Evolutionary conservation across 1,140 invertebrate genomes (phyloP), one percentile per base, ranked within the genome.

Genomic region (Polyergus mexicanus): DNA sequence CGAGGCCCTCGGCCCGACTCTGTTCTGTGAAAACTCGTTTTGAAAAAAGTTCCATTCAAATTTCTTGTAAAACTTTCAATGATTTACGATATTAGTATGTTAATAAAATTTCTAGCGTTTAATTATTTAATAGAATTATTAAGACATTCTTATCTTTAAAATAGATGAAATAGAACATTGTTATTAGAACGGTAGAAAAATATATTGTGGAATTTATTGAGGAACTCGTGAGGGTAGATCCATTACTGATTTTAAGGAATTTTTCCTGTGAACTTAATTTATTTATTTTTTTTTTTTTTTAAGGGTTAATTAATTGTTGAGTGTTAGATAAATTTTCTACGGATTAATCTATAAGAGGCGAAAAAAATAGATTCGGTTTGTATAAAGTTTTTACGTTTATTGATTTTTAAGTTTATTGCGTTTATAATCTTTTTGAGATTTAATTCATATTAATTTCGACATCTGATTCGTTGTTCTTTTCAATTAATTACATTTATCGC

Each of bases 1-100:
- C 44, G 25, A 66, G n/a, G 41, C 74, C 35, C 74, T 76, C 38
- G 41, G 22, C 32, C 35, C 22, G 22, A 68, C 78, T 74, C 32
- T 22, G 19, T 13, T 74, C 44, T n/a, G 38, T 13, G n/a, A 44
- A 74, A 38, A 11, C 28, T 71, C 22, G n/a, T 32, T 83, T 60
- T 32, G 22, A 58, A 68, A 62, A 76, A 63, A 76, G 63, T 32
- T 8, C 41, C 58, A n/a, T 44, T n/a, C 1, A 22, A 65, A 35
- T 75, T 60, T 75, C 16, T 44, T 32, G 3, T 1, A 77, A 22
- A 77, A 63, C 35, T 65, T 28, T n/a, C 16, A 8, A 38, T 13
- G 32, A 44, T 22, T n/a, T 6, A 3, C 22, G 32, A 8, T 58
- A 10, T 63, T 44, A 44, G 63, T 32, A 28, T 41, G 22, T 76